These are phyloP conservation scores for Xenops minutus DNA, from an alignment of 2,797 vertebrate species.

Conservation along the genomic window DNA sequence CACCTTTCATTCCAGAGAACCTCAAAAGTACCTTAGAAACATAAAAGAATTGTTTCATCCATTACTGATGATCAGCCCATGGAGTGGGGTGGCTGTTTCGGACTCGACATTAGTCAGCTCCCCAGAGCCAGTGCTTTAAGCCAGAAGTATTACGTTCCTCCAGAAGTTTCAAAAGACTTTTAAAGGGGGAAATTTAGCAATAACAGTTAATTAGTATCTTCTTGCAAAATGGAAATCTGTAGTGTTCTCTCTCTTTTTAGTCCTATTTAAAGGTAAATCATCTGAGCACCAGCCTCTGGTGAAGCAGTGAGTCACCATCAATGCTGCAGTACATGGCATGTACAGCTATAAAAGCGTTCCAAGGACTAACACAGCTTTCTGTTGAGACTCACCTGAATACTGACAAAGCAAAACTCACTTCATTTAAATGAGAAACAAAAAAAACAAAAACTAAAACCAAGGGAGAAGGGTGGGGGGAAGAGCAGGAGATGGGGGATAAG, in stretches of 20 bases:
- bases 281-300: neutral
- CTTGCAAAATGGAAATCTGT: neutral
- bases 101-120: neutral
- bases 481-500: neutral
- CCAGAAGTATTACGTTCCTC: neutral
- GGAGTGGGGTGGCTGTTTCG: neutral
- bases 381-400: neutral
- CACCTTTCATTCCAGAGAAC: constrained; percentile 20
- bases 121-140: neutral
- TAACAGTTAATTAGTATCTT: neutral
- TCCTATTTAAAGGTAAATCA: neutral
- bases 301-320: neutral
- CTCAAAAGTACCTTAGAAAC: constrained; percentile 15
- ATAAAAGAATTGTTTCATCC: neutral
- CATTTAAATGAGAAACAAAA: neutral
- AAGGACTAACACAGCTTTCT: neutral
- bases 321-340: neutral
- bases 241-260: neutral
- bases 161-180: neutral
- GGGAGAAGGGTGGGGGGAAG: neutral
- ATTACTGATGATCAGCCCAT: neutral
- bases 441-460: neutral
- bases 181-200: neutral
- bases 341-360: neutral
- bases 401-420: neutral